Conservation (phyloP, 2,888 invertebrate genomes). For the Pardosa pseudoannulata region DNA sequence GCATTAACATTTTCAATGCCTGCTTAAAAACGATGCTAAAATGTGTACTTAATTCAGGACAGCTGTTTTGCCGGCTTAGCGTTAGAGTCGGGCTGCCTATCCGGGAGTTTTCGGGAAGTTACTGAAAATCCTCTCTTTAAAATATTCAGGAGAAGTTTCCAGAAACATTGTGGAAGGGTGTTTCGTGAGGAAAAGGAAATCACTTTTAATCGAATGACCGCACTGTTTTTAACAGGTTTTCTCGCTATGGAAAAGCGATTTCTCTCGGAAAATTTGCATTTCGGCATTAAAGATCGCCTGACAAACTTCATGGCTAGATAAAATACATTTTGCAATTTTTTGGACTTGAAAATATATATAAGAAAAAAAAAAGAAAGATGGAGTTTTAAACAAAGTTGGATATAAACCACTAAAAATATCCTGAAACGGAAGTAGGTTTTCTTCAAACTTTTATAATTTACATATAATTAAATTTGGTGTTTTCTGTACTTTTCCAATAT, state of each 20-base stretch:
- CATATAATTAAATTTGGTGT: too few species aligned
- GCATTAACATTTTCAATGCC: constrained; percentile 71
- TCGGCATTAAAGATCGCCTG: background rate
- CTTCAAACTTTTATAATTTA: too few species aligned
- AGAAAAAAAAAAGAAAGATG: background rate
- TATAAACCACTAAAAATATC: too few species aligned
- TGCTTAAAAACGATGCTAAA: constrained; percentile 67
- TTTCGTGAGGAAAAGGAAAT: constrained; percentile 55
- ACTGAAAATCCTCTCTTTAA: constrained; percentile 45
- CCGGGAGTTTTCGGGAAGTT: constrained; percentile 26
- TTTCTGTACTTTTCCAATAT: too few species aligned
- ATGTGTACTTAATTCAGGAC: constrained; percentile 70
- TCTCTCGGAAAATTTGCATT: constrained; percentile 23
- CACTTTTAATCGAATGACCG: constrained; percentile 62
- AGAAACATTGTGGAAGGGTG: constrained; percentile 15
- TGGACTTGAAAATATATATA: too few species aligned
- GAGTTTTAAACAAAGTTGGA: background rate
- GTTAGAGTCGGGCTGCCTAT: background rate
- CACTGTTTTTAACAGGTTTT: constrained; percentile 61
- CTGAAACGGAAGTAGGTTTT: too few species aligned
- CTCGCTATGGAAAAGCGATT: constrained; percentile 22
- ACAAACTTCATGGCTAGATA: background rate
- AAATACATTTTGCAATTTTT: background rate
- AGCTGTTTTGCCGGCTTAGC: constrained; percentile 40
- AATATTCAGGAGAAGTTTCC: constrained; percentile 63